phyloP scores from a whole-genome alignment of 2,888 invertebrate genomes.

The Acholoe squamosa region DNA sequence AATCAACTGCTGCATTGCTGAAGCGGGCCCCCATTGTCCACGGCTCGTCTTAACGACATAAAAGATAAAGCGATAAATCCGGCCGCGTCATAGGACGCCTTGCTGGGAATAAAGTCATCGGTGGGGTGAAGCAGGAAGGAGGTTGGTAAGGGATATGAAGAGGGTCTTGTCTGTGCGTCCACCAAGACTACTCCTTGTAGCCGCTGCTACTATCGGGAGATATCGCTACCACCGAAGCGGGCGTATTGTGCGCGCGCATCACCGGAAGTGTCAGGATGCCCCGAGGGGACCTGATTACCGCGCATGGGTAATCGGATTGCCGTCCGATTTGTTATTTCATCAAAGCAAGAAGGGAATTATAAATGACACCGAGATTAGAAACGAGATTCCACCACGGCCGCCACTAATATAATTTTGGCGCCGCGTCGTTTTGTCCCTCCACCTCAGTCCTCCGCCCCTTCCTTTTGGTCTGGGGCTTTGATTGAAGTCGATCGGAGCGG shows the following conservation, averaged over 20 bases:
- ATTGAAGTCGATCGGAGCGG: conserved; percentile 38
- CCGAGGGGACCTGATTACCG: conserved; percentile 43
- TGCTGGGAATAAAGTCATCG: conserved; percentile 33
- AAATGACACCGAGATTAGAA: conserved; percentile 58
- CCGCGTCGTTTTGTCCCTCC: not conserved
- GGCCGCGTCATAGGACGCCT: conserved; percentile 38
- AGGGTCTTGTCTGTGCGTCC: not conserved
- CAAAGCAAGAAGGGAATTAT: conserved; percentile 60
- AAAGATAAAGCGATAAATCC: conserved; percentile 59
- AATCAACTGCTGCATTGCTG: conserved; percentile 31
- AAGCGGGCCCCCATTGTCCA: not conserved
- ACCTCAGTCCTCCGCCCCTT: not conserved
- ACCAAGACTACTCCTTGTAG: not conserved
- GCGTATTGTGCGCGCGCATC: conserved; percentile 33
- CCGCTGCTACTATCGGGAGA: not conserved
- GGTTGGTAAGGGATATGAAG: not conserved
- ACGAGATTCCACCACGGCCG: conserved; percentile 44
- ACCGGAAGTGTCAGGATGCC: conserved; percentile 49
- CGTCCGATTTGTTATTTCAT: conserved; percentile 58
- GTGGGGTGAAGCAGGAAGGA: not conserved
- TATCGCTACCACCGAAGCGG: not conserved
- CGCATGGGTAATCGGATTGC: conserved; percentile 45
- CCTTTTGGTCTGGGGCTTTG: not conserved
- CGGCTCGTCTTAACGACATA: conserved; percentile 44
- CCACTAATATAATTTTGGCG: conserved; percentile 42